Percentiles rank a stretch among this genome's conserved stretches.
Evolutionary conservation across 2,888 invertebrate genomes (phyloP).

Genomic region (Mesopsocus fuscifrons): DNA sequence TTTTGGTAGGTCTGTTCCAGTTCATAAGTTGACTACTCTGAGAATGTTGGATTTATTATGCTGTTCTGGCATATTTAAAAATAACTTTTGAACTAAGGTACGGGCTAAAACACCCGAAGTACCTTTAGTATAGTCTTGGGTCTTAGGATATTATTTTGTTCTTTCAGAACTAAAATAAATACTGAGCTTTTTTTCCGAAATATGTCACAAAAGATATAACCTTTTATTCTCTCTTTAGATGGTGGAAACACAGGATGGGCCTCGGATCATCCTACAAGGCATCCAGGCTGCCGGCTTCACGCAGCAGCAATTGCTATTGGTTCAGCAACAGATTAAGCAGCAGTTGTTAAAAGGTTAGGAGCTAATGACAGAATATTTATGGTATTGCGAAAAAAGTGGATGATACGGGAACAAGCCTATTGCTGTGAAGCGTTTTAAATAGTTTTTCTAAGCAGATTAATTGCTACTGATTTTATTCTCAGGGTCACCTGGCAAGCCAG

Average conservation of each 20-base stretch:
- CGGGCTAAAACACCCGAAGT: too few species aligned
- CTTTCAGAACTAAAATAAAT: too few species aligned
- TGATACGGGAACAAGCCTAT: neutral
- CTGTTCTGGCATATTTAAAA: slow-evolving; percentile 6
- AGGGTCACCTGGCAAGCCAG: slow-evolving; percentile 70
- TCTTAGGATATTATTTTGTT: too few species aligned
- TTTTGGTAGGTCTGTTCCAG: too few species aligned
- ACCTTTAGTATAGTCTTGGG: too few species aligned
- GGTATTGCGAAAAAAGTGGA: too few species aligned
- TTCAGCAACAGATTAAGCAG: slow-evolving; percentile 78
- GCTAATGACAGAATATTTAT: too few species aligned
- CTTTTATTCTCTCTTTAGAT: too few species aligned
- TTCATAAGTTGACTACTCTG: too few species aligned
- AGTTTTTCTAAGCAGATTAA: neutral
- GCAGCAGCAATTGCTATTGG: slow-evolving; percentile 58
- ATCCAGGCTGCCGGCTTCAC: slow-evolving; percentile 67
- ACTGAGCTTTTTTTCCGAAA: too few species aligned
- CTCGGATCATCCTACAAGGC: slow-evolving; percentile 70
- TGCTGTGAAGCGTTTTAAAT: neutral
- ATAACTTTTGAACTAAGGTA: too few species aligned
- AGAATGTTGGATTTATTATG: slow-evolving; percentile 10
- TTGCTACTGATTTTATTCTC: slow-evolving; percentile 20
- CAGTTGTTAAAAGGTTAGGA: slow-evolving; percentile 63
- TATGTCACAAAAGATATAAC: too few species aligned
- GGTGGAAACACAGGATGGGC: slow-evolving; percentile 66